These are phyloP conservation scores for Dynastes tityus DNA, from an alignment of 2,888 invertebrate species.

Conservation along the genomic window DNA sequence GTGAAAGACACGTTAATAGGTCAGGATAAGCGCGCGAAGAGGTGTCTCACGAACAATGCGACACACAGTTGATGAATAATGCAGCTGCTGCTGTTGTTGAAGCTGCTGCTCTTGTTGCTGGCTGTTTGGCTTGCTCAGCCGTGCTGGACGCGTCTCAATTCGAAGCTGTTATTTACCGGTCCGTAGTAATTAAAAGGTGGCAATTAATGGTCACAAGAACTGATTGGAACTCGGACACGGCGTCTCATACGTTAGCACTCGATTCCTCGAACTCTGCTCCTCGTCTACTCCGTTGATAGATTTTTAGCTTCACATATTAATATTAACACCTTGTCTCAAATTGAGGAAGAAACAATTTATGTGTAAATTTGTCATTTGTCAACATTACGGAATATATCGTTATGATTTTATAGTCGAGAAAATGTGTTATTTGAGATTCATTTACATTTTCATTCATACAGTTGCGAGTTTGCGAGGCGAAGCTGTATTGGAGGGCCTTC, in stretches of 20 bases:
- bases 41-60: slow-evolving; percentile 53
- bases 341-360: neutral
- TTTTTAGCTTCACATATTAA: neutral
- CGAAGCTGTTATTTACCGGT: slow-evolving; percentile 60
- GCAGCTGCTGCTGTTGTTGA: slow-evolving; percentile 53
- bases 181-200: slow-evolving; percentile 70
- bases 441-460: no score
- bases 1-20: slow-evolving; percentile 53
- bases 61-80: slow-evolving; percentile 59
- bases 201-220: slow-evolving; percentile 71
- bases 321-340: neutral
- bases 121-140: slow-evolving; percentile 17
- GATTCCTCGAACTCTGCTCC: slow-evolving; percentile 42
- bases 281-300: neutral
- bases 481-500: no score
- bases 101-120: slow-evolving; percentile 33
- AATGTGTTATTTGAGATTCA: no score
- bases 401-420: no score
- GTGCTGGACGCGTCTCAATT: slow-evolving; percentile 55
- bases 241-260: slow-evolving; percentile 60
- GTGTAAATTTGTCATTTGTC: neutral
- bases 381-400: no score
- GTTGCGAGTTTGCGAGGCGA: no score
- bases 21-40: slow-evolving; percentile 45
- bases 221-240: slow-evolving; percentile 66